Evolutionary conservation across 2,888 invertebrate species (phyloP).

Genomic region (Ypsolopha scabrella): DNA sequence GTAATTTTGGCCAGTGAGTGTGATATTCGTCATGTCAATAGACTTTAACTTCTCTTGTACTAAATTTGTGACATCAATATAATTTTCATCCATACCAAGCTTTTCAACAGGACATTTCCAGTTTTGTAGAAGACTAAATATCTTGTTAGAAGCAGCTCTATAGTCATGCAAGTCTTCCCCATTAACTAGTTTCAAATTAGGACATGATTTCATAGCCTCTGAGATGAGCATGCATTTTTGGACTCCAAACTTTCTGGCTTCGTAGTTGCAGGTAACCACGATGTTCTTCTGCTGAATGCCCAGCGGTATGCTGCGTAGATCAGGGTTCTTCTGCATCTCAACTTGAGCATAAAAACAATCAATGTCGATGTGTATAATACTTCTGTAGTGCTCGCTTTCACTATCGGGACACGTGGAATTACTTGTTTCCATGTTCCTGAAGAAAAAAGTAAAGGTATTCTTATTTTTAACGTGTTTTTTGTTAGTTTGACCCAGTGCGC

Average conservation of each 20-base stretch:
- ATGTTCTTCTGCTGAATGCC: conserved; percentile 88
- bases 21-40: conserved; percentile 29
- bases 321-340: conserved; percentile 81
- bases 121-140: conserved; percentile 77
- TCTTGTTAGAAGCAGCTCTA: conserved; percentile 81
- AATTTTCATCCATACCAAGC: conserved; percentile 89
- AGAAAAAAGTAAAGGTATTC: conserved; percentile 15
- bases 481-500: conserved; percentile 56
- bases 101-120: conserved; percentile 83
- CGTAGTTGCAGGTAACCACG: conserved; percentile 88
- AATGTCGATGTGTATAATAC: conserved; percentile 84
- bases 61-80: conserved; percentile 80
- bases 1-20: conserved; percentile 70
- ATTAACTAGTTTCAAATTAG: conserved; percentile 79
- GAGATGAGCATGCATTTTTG: conserved; percentile 81
- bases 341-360: conserved; percentile 92
- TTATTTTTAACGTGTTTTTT: conserved; percentile 48
- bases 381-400: conserved; percentile 70
- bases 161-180: conserved; percentile 89
- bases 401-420: conserved; percentile 46
- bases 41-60: conserved; percentile 67
- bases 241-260: conserved; percentile 81
- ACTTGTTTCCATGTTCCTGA: conserved; percentile 62
- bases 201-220: conserved; percentile 82
- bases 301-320: conserved; percentile 74